Evolutionary conservation across 1,140 invertebrate genomes (phyloP).

Genomic region (Yoshiicerus persimilis): DNA sequence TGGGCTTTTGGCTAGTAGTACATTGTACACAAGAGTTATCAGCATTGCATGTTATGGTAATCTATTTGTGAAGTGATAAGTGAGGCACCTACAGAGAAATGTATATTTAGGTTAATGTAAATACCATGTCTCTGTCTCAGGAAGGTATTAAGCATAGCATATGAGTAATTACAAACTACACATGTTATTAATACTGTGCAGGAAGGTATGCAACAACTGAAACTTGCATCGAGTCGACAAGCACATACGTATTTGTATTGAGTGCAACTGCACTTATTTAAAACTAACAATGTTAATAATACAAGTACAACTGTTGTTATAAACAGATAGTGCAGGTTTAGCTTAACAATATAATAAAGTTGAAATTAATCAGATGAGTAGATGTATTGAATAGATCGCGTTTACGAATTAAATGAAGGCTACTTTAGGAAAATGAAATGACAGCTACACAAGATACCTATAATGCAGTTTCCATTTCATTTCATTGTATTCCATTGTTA

Average conservation of each 20-base stretch:
- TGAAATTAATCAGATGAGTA: not conserved
- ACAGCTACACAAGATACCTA: not conserved
- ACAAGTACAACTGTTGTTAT: too few species aligned
- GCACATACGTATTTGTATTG: too few species aligned
- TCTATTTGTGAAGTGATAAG: not conserved
- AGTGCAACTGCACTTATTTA: too few species aligned
- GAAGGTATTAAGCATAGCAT: not conserved
- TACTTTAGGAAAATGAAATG: conserved; percentile 2
- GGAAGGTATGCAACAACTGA: too few species aligned
- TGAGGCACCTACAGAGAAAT: not conserved
- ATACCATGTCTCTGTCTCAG: not conserved
- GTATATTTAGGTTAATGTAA: not conserved
- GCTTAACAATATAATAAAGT: too few species aligned
- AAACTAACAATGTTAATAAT: too few species aligned
- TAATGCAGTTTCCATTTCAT: not conserved
- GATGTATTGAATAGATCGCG: not conserved
- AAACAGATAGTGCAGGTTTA: too few species aligned
- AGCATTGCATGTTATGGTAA: not conserved
- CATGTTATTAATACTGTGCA: too few species aligned
- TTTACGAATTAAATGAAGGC: not conserved
- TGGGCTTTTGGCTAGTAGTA: not conserved
- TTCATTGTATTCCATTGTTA: not conserved
- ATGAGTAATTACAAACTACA: not conserved
- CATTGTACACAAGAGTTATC: not conserved
- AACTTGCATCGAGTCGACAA: too few species aligned